Conservation (phyloP, 2,113 vertebrate genomes). For the Parotia lawesii region DNA sequence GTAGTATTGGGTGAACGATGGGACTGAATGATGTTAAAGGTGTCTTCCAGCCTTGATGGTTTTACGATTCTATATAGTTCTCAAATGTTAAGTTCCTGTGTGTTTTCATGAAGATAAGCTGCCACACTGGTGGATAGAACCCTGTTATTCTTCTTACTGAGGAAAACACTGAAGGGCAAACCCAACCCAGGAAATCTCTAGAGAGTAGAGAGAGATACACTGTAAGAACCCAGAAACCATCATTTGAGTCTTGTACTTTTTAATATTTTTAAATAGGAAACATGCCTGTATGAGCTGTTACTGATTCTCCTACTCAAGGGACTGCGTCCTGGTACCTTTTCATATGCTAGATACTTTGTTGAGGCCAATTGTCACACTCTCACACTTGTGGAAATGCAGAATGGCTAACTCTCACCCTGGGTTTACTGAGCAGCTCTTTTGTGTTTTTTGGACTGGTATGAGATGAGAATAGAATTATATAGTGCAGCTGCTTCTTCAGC, state of each 20-base stretch:
- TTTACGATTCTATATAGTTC: not conserved
- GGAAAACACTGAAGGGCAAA: not conserved
- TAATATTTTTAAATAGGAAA: not conserved
- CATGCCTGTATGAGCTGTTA: not conserved
- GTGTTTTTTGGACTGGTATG: not conserved
- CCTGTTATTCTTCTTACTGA: not conserved
- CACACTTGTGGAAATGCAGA: not conserved
- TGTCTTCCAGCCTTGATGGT: not conserved
- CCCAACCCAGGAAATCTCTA: not conserved
- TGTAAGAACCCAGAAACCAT: not conserved
- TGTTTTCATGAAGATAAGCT: not conserved
- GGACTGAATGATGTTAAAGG: not conserved
- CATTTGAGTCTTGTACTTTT: not conserved
- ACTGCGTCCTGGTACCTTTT: not conserved
- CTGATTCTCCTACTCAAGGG: not conserved
- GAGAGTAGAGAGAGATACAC: not conserved
- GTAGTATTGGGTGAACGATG: accelerated
- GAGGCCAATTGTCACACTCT: not conserved
- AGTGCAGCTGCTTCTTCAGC: not conserved
- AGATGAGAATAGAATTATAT: not conserved
- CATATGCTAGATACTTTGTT: not conserved
- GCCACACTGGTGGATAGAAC: not conserved
- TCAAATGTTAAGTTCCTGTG: not conserved
- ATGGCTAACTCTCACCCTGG: not conserved
- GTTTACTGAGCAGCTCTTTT: not conserved